phyloP scores from a whole-genome alignment of 2,888 invertebrate species.

The Branchellion lobata region DNA sequence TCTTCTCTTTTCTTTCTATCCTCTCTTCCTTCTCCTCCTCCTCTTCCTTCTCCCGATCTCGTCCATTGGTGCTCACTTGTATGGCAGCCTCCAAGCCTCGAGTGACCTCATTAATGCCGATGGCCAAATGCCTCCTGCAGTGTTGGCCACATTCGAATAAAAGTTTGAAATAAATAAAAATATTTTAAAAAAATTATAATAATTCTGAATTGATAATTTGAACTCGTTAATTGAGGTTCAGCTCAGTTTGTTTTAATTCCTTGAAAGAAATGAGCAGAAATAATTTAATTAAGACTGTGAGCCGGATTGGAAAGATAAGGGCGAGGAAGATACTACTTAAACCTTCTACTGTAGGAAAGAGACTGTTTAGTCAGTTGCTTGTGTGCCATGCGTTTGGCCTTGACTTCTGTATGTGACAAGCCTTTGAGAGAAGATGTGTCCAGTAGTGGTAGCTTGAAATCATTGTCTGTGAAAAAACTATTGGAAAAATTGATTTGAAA shows the following conservation, averaged over 20 bases:
- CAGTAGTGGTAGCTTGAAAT: background rate
- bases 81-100: constrained; percentile 5
- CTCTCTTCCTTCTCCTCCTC: background rate
- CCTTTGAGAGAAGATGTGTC: background rate
- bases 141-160: background rate
- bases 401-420: background rate
- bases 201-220: too few species aligned
- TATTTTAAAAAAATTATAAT: too few species aligned
- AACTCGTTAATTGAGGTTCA: too few species aligned
- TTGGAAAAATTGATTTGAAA: background rate
- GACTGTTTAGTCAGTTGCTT: background rate
- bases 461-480: constrained; percentile 28
- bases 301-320: too few species aligned
- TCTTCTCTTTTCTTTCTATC: background rate
- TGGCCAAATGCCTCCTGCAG: constrained; percentile 8
- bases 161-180: too few species aligned
- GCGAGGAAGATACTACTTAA: too few species aligned
- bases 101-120: constrained; percentile 32
- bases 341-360: background rate
- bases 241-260: too few species aligned
- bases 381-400: constrained; percentile 2
- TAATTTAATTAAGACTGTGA: too few species aligned
- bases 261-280: too few species aligned
- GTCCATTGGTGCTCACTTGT: background rate
- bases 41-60: background rate